These are phyloP conservation scores for Caenorhabditis imperialis DNA, from an alignment of 2,888 invertebrate species.

Conservation along the genomic window DNA sequence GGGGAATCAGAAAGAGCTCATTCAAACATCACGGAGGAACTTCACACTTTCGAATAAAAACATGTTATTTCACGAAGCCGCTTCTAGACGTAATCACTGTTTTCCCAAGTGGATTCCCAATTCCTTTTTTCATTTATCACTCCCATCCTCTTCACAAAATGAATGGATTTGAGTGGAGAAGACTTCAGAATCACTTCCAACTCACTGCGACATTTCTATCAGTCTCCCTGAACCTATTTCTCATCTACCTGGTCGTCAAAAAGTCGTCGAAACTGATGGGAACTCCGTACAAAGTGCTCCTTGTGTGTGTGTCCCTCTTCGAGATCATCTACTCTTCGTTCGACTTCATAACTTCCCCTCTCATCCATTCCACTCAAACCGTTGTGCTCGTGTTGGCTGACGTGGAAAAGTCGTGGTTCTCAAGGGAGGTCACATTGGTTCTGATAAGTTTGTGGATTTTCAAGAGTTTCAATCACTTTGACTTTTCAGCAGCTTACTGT, in stretches of 20 bases:
- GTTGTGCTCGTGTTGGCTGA: background rate
- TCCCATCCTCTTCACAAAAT: background rate
- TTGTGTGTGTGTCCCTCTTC: background rate
- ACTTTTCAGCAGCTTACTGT: constrained; percentile 20
- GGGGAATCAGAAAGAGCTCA: too few species aligned
- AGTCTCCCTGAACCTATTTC: background rate
- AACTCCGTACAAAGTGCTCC: background rate
- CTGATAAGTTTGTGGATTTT: background rate
- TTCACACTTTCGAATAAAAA: too few species aligned
- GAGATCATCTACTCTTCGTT: background rate
- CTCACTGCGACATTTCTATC: background rate
- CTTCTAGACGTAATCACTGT: too few species aligned
- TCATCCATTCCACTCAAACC: too few species aligned
- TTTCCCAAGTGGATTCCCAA: too few species aligned
- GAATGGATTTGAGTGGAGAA: background rate
- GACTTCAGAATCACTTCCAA: background rate
- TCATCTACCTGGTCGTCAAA: background rate
- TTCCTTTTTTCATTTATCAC: too few species aligned
- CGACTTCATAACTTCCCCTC: too few species aligned
- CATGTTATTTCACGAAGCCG: too few species aligned
- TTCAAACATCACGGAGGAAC: too few species aligned
- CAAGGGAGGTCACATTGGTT: background rate
- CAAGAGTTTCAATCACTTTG: background rate
- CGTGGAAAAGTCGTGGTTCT: background rate
- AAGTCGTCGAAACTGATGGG: background rate